Percentiles rank a stretch among this genome's conserved stretches.
phyloP scores from a whole-genome alignment of 2,113 vertebrate genomes.

The Rhodinocichla rosea region DNA sequence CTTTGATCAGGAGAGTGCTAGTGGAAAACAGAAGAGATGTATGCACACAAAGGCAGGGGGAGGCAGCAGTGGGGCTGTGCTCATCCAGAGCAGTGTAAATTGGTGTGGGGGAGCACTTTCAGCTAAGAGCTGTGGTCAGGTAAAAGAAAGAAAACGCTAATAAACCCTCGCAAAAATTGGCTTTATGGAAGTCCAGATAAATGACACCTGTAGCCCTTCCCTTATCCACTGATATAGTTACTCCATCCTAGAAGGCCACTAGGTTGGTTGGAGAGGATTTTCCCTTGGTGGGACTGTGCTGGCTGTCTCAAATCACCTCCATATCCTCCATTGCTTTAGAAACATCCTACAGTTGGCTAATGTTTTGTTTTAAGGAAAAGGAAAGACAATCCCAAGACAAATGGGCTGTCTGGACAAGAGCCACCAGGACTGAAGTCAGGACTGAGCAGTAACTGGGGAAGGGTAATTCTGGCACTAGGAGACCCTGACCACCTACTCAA shows the following conservation, averaged over 20 bases:
- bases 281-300: background rate
- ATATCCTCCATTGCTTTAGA: background rate
- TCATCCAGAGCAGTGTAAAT: background rate
- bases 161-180: accelerated
- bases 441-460: background rate
- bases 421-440: background rate
- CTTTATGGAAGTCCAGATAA: background rate
- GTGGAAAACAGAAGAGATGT: background rate
- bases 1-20: background rate
- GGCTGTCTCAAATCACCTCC: background rate
- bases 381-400: background rate
- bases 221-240: background rate
- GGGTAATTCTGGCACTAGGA: background rate
- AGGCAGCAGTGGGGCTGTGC: background rate
- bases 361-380: background rate
- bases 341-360: background rate
- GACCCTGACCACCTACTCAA: background rate
- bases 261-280: background rate
- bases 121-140: background rate
- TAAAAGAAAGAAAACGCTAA: background rate
- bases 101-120: background rate
- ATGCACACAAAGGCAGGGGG: background rate
- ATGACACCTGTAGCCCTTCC: background rate
- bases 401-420: background rate
- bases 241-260: background rate